Percentiles rank a stretch among this genome's conserved stretches.
phyloP scores from a whole-genome alignment of 2,888 invertebrate genomes.

The Eumacrocentrus americanus region DNA sequence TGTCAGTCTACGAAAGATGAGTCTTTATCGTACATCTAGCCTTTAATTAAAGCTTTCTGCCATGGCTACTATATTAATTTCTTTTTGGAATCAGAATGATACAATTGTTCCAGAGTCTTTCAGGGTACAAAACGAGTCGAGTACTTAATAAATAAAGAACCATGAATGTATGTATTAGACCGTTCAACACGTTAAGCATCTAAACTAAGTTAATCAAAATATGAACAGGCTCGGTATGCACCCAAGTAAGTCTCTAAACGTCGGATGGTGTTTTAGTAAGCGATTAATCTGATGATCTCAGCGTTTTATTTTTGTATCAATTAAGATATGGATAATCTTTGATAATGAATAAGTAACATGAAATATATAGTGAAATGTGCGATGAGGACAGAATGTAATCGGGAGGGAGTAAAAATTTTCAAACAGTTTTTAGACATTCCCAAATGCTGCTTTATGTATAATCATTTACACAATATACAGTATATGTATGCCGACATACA shows the following conservation, averaged over 20 bases:
- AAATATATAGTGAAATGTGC: not conserved
- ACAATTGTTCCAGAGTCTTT: slow-evolving; percentile 49
- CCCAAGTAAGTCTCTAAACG: not conserved
- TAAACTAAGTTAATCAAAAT: not conserved
- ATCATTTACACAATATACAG: slow-evolving; percentile 50
- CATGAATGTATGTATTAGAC: not conserved
- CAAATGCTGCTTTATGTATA: slow-evolving; percentile 59
- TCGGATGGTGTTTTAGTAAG: slow-evolving; percentile 17
- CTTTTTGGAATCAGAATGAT: slow-evolving; percentile 7
- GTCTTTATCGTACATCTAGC: too few species aligned
- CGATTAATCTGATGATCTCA: slow-evolving; percentile 53
- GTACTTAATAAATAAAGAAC: slow-evolving; percentile 23
- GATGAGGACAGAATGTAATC: slow-evolving; percentile 22
- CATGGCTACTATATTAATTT: slow-evolving; percentile 8
- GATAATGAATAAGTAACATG: not conserved
- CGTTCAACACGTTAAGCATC: not conserved
- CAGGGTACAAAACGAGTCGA: slow-evolving; percentile 52
- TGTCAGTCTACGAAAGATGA: not conserved
- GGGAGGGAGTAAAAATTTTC: slow-evolving; percentile 25
- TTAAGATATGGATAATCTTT: slow-evolving; percentile 45
- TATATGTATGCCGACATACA: slow-evolving; percentile 13
- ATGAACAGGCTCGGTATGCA: not conserved
- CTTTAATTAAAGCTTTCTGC: slow-evolving; percentile 4
- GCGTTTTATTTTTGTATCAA: slow-evolving; percentile 60
- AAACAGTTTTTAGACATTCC: slow-evolving; percentile 34